Conservation (phyloP, 2,888 invertebrate genomes). For the Platerodrilus igneus region DNA sequence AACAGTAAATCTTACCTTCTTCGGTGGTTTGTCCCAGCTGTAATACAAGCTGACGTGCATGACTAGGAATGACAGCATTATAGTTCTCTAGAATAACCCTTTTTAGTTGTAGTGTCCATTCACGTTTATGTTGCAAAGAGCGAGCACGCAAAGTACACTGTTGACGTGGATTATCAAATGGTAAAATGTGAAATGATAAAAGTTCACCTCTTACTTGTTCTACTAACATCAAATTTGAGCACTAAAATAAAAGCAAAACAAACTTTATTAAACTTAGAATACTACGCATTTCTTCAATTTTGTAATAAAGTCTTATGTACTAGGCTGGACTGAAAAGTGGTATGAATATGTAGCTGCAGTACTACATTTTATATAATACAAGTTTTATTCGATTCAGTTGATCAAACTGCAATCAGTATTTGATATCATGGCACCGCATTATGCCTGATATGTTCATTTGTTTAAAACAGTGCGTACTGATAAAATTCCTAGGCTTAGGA, state of each 20-base stretch:
- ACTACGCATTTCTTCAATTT: no score
- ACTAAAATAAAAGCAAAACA: constrained; percentile 69
- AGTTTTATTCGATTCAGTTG: no score
- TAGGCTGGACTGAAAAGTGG: no score
- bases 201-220: constrained; percentile 93
- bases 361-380: no score
- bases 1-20: constrained; percentile 26
- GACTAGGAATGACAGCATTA: constrained; percentile 88
- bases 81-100: constrained; percentile 93
- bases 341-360: no score
- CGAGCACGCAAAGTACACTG: constrained; percentile 87
- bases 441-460: no score
- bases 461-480: no score
- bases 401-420: no score
- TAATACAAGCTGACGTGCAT: constrained; percentile 88
- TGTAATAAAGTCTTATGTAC: no score
- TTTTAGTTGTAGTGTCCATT: constrained; percentile 75
- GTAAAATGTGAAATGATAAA: constrained; percentile 92
- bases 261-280: no score
- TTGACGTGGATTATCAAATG: constrained; percentile 88
- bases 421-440: no score
- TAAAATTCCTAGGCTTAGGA: no score
- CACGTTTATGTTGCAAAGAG: constrained; percentile 79
- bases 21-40: constrained; percentile 69
- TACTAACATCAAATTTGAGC: constrained; percentile 95